Evolutionary conservation across 2,888 invertebrate species (phyloP), one percentile per base, ranked within the genome.

Genomic region (Tinea semifulvella): DNA sequence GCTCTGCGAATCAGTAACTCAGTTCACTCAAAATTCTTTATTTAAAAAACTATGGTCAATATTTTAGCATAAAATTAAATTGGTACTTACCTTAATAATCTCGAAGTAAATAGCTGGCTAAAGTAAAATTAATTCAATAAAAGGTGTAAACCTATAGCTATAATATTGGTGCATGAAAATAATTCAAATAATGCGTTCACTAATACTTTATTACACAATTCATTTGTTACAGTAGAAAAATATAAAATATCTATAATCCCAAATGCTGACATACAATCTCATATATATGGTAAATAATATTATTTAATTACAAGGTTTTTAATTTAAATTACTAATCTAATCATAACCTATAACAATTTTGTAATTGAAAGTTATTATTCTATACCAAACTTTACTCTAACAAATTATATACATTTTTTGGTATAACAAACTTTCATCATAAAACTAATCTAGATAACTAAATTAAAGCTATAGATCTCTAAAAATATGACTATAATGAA

Each of bases 331-430:
- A 18, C 8, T 2, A 13, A 38, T 54, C 54, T 56, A 58, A 51
- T 13, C 50, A 56, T 62, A 66, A 64, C 63, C 67, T 73, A 73
- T 60, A 62, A 75, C 69, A 75, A 68, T 2, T 74, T 72, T 73
- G 70, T 71, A 63, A 61, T 49, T 61, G 70, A 72, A 79, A 77
- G 71, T 65, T 63, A 11, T 62, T 52, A 62, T 57, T 52, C 52
- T 63, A 64, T 63, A 77, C 76, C 79, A 79, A 76, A 72, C 67
- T 61, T 53, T 68, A 65, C 65, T 72, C 71, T 68, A 63, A 65
- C 57, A 55, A 55, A 53, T 75, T 46, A 74, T 75, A 74, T 72
- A 77, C 69, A 77, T 63, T 75, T 47, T 80, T 80, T 76, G 79
- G 77, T 75, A 74, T 63, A 72, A 57, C 65, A 61, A 77, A 70